These are phyloP conservation scores for Zosterops lateralis DNA, from an alignment of 2,113 vertebrate genomes.

Conservation along the genomic window DNA sequence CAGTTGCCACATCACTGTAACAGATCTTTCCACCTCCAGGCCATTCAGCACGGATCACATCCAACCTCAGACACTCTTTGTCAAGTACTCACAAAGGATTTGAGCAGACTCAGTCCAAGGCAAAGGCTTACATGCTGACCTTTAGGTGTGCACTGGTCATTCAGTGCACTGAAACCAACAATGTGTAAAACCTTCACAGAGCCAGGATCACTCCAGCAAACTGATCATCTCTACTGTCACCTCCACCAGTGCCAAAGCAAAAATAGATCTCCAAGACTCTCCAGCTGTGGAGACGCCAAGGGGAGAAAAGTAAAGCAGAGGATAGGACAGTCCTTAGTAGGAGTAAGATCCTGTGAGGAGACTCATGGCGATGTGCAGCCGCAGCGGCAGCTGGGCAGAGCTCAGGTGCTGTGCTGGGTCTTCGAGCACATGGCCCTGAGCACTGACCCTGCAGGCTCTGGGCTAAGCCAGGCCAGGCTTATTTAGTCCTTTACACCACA, in stretches of 20 bases:
- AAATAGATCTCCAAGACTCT: neutral
- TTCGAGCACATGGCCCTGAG: accelerated
- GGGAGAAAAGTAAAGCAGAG: neutral
- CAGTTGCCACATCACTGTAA: accelerated
- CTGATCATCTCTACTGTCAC: neutral
- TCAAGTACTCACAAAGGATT: neutral
- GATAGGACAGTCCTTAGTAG: neutral
- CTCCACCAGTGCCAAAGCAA: neutral
- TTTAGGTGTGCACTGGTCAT: neutral
- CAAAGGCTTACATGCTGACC: neutral
- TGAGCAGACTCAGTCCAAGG: neutral
- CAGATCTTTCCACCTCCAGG: neutral
- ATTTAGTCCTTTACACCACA: neutral
- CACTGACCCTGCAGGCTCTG: neutral
- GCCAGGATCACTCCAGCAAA: neutral
- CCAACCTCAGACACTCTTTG: neutral
- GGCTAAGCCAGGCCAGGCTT: neutral
- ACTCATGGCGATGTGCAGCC: accelerated
- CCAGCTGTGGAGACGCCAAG: neutral
- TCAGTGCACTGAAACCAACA: neutral
- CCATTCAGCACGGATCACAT: accelerated
- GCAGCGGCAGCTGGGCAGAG: accelerated
- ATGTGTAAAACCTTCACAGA: neutral
- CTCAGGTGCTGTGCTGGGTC: accelerated
- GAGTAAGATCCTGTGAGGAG: neutral